Base-by-base conservation (phyloP, 2,797 vertebrate species). In the Sarcophilus harrisii region DNA sequence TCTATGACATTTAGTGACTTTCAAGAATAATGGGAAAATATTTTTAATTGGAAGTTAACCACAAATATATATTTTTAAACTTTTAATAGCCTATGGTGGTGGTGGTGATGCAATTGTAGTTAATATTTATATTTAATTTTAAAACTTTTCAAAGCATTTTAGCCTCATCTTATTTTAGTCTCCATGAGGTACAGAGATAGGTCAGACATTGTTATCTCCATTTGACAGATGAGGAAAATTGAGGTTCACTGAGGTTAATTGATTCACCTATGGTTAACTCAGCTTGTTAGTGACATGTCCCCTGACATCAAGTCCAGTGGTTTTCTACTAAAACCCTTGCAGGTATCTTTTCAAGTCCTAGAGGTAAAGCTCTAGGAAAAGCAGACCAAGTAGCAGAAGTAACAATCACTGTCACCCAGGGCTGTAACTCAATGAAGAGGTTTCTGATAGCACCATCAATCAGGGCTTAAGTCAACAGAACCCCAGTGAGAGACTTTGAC, bases 391-490 rank as follows among this genome's bases (percentile, higher is more conserved):
- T 6, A n/a, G 58, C 24, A 49, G 0, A 13, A 90, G 62, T 54
- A 92, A 92, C 95, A 59, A 81, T 94, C 57, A 21, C 57, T 62
- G 54, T 92, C 96, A 95, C 93, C 95, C 94, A 91, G 87, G 92
- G 57, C 90, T 93, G 2, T 87, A 73, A 93, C 58, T 96, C 73
- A 28, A 91, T 90, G 57, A 59, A 94, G 91, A 73, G 90, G 55
- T 94, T 94, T 81, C 91, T 32, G 14, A 91, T 27, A 91, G 60
- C 55, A 58, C 60, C 57, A 90, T 87, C 91, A 58, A 57, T 94
- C 57, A 94, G 94, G 92, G 58, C 66, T 28, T 24, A 94, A 94
- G 18, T 94, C 92, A 57, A 52, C 55, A 18, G 28, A 38, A 92
- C 55, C 3, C 38, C 81, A 54, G 54, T 0, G 1, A 18, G 94